phyloP scores from a whole-genome alignment of 2,888 invertebrate genomes.

The Cremastinae sp. region DNA sequence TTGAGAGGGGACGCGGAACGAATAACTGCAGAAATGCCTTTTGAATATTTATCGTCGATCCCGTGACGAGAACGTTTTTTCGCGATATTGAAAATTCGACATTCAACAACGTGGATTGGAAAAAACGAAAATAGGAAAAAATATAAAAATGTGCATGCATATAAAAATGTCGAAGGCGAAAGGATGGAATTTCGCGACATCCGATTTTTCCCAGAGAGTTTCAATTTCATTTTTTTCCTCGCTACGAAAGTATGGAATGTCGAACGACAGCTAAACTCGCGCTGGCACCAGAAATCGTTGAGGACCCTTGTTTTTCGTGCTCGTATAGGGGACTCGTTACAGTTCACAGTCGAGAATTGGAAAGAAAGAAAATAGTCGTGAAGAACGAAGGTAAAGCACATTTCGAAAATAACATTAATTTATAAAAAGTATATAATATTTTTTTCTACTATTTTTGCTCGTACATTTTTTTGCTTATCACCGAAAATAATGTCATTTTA shows the following conservation, averaged over 20 bases:
- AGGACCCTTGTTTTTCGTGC: conserved; percentile 42
- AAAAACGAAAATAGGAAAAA: background rate
- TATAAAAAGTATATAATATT: background rate
- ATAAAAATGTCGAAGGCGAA: background rate
- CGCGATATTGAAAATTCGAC: conserved; percentile 12
- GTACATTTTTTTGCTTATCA: no score
- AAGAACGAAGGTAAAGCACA: conserved; percentile 7
- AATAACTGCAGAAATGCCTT: conserved; percentile 53
- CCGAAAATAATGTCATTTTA: no score
- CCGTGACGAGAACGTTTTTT: conserved; percentile 33
- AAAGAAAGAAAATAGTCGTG: conserved; percentile 7
- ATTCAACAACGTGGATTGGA: background rate
- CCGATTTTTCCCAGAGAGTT: conserved; percentile 51
- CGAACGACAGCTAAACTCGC: background rate
- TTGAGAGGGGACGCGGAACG: conserved; percentile 4
- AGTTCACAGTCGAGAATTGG: conserved; percentile 42
- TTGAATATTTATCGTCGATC: conserved; percentile 62
- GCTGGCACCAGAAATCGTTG: background rate
- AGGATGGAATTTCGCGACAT: conserved; percentile 21
- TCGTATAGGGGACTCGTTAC: conserved; percentile 52
- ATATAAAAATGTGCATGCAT: background rate
- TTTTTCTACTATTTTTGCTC: no score
- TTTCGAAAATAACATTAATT: conserved; percentile 15
- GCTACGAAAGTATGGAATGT: no score
- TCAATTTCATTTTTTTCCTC: conserved; percentile 40